Percentiles rank a stretch among this genome's conserved stretches.
phyloP scores from a whole-genome alignment of 2,797 vertebrate species.

The Phyllotis vaccarum region DNA sequence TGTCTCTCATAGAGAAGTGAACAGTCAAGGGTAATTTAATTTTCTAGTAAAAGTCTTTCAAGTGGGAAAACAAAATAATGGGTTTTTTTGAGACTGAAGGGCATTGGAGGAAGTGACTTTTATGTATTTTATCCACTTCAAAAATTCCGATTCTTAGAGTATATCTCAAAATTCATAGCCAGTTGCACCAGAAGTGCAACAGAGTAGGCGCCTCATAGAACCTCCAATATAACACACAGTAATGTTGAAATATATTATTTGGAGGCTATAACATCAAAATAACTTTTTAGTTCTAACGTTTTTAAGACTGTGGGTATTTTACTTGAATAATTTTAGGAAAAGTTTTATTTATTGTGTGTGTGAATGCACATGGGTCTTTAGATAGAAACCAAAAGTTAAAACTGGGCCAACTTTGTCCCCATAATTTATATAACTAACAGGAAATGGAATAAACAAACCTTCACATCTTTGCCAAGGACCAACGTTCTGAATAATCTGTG shows the following conservation, averaged over 20 bases:
- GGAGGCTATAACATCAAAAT: background rate
- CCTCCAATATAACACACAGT: background rate
- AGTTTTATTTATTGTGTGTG: background rate
- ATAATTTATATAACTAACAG: constrained; percentile 11
- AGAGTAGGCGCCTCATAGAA: background rate
- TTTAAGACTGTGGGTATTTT: background rate
- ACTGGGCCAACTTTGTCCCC: background rate
- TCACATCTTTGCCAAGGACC: background rate
- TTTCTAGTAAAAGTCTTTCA: constrained; percentile 36
- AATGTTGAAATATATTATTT: background rate
- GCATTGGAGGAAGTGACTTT: constrained; percentile 7
- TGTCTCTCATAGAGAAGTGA: constrained; percentile 42
- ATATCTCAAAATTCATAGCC: constrained; percentile 33
- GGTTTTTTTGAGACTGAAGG: constrained; percentile 1
- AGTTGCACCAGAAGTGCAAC: background rate
- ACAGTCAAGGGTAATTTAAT: constrained; percentile 51
- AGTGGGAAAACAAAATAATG: constrained; percentile 49
- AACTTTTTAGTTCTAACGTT: background rate
- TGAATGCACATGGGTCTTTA: background rate
- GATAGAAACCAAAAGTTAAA: background rate
- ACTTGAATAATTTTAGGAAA: background rate
- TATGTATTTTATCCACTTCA: constrained; percentile 25
- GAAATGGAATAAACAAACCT: background rate
- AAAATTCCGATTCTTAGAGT: constrained; percentile 50
- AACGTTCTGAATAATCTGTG: background rate